Evolutionary conservation across 2,888 invertebrate species (phyloP), one percentile per base, ranked within the genome.

Genomic region (Carpatolechia fugitivella): DNA sequence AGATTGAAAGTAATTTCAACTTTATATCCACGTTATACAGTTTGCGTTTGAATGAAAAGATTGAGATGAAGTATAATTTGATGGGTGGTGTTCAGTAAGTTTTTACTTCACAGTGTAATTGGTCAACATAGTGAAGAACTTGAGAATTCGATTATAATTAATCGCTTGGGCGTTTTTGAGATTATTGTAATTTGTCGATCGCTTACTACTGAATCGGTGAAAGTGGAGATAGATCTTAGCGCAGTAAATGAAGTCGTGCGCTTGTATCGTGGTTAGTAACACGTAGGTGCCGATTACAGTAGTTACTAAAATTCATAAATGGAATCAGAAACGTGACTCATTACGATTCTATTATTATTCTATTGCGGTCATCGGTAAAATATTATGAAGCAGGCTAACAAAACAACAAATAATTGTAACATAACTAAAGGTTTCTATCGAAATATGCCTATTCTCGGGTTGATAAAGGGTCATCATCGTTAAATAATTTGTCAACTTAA

Each of bases 41-140:
- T 24, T 6, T 3, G 24, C 6, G 24, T 24, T 24, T 3, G 24
- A 3, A 24, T 24, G 6, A 24, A 24, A 24, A 24, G 24, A 13
- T 44, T 44, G 3, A 18, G 6, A 24, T 44, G 24, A 0, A n/a
- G n/a, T 49, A 16, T 30, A 29, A 51, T 38, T 24, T 77, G 76
- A 79, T 78, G 71, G 74, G 58, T 64, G 60, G 74, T 63, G 77
- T 78, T 78, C 71, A 58, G 60, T 49, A 6, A 4, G 6, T 24
- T 24, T 24, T 24, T 24, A 57, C 59, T 66, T 47, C 68, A 65
- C 61, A 60, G 65, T 67, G 63, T n/a, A 68, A 74, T 64, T 60
- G 60, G 56, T 58, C 24, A 24, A 24, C 24, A 24, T 52, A 50
- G 40, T 18, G 20, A n/a, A n/a, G n/a, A n/a, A n/a, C n/a, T n/a